Base-by-base conservation (phyloP, 2,888 invertebrate genomes). In the Drepana falcataria region DNA sequence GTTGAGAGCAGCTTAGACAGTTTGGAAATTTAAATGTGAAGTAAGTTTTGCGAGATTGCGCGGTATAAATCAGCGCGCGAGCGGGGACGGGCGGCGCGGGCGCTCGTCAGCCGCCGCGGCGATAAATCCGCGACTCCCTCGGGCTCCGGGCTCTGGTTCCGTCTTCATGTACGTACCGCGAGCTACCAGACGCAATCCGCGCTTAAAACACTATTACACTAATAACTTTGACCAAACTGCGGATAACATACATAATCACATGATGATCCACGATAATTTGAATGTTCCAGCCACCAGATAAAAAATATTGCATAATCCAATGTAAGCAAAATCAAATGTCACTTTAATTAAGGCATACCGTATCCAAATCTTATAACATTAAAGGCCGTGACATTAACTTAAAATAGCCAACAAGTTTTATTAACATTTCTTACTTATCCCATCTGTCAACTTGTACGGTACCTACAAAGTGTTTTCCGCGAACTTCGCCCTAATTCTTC, bases 21-120 rank as follows among this genome's bases (percentile, higher is more conserved):
- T 91, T 91, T 81, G 90, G 76, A 91, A 91, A 91, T 91, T 91
- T 91, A 91, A 91, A 91, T 91, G 91, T 90, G 91, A 91, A 91
- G 91, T 90, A 91, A 90, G 91, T 91, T 91, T 91, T 91, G 90
- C 85, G 85, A 91, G 91, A 90, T 91, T 91, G 88, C 81, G 84
- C 86, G 79, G 85, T 81, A 90, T 91, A 91, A 91, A 91, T 91
- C 90, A 91, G 91, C 80, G 81, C 77, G 75, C 64, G 79, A 72
- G 77, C 73, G 73, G 73, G 73, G 74, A 69, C 71, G 71, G 68
- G 72, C 66, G 75, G 77, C 69, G 77, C 71, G 74, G 70, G 81
- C 75, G 77, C 73, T 75, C 77, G 79, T 81, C 82, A 80, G 79
- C 73, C 73, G 72, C 77, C 71, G 78, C 77, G 81, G 83, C 87